Evolutionary conservation across 1,140 invertebrate species (phyloP).

Genomic region (Sipha flava): DNA sequence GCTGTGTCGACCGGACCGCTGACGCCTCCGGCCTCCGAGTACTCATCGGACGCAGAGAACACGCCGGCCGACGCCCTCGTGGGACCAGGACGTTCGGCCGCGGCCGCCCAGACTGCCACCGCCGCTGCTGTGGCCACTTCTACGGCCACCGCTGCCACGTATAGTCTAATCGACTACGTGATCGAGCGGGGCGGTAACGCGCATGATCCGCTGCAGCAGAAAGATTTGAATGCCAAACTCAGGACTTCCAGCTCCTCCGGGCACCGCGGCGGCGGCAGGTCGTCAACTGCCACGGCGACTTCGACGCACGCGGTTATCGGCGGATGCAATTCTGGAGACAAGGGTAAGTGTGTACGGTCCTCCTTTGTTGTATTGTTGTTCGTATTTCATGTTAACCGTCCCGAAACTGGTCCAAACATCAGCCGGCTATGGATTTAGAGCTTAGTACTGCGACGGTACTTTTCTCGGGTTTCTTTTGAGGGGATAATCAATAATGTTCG

Average conservation of each 20-base stretch:
- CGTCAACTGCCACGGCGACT: not conserved
- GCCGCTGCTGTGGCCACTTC: not conserved
- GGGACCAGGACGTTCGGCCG: not conserved
- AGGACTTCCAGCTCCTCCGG: not conserved
- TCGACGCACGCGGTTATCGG: not conserved
- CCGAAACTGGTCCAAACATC: too few relatives aligned
- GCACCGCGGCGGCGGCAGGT: not conserved
- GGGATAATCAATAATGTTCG: too few relatives aligned
- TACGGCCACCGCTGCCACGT: constrained; percentile 89
- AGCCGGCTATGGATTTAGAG: too few relatives aligned
- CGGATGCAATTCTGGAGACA: not conserved
- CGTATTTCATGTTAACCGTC: too few relatives aligned
- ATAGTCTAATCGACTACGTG: constrained; percentile 67
- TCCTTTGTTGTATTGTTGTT: too few relatives aligned
- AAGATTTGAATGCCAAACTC: not conserved
- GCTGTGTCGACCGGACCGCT: constrained; percentile 45
- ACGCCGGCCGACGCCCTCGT: constrained; percentile 42
- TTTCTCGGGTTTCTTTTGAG: too few relatives aligned
- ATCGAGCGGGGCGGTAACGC: not conserved
- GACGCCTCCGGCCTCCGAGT: constrained; percentile 62
- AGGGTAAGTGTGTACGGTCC: not conserved
- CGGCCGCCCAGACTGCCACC: constrained; percentile 55
- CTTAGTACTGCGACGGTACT: too few relatives aligned
- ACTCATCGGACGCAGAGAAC: constrained; percentile 62
- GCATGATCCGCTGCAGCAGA: not conserved